Percentiles rank a stretch among this genome's conserved stretches.
Conservation (phyloP, 2,888 invertebrate genomes). For the Vesta saturnalis region DNA sequence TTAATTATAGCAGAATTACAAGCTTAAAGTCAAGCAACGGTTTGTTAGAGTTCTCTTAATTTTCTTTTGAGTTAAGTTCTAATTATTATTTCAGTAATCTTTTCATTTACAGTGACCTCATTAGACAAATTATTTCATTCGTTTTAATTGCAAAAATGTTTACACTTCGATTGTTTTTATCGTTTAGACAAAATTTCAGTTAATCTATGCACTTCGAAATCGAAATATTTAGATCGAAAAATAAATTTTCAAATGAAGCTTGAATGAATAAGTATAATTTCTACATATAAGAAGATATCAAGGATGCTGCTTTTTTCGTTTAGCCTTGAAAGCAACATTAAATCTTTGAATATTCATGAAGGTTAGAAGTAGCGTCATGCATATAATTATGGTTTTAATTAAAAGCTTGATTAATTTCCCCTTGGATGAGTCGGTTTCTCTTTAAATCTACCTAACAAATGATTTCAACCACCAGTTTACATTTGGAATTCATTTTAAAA, state of each 20-base stretch:
- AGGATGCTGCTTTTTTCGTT: slow-evolving; percentile 28
- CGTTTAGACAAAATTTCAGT: too few relatives aligned
- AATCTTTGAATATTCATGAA: slow-evolving; percentile 37
- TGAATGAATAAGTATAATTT: slow-evolving; percentile 16
- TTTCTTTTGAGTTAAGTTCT: too few relatives aligned
- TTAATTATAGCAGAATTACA: too few relatives aligned
- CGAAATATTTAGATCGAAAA: too few relatives aligned
- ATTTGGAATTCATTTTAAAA: slow-evolving; percentile 20
- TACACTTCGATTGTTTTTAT: too few relatives aligned
- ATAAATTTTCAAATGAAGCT: background rate
- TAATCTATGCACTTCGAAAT: too few relatives aligned
- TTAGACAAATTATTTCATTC: too few relatives aligned
- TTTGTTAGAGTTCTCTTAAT: too few relatives aligned
- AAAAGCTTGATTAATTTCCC: slow-evolving; percentile 38
- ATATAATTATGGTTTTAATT: slow-evolving; percentile 39
- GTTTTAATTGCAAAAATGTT: too few relatives aligned
- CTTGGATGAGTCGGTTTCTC: slow-evolving; percentile 22
- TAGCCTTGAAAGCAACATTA: slow-evolving; percentile 36
- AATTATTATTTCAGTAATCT: too few relatives aligned
- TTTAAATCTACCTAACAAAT: slow-evolving; percentile 28
- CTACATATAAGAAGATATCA: slow-evolving; percentile 6
- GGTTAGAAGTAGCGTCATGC: slow-evolving; percentile 36
- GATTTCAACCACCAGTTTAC: slow-evolving; percentile 29
- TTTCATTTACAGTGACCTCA: too few relatives aligned
- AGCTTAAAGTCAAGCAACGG: too few relatives aligned